Conservation (phyloP, 2,888 invertebrate species). For the Cecidostiba fungosa region DNA sequence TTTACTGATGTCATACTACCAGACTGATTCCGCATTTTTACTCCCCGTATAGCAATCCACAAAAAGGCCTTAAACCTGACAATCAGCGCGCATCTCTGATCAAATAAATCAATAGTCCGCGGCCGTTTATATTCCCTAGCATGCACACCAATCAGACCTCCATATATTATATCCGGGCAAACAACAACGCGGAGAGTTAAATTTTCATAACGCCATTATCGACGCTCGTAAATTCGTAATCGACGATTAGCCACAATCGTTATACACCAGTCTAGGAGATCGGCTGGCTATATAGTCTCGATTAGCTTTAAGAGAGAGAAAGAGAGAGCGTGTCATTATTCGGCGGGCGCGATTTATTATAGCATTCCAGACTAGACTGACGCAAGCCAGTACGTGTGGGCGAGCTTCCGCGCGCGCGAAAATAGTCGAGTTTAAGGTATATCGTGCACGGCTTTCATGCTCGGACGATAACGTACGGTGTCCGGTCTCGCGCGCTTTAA, state of each 20-base stretch:
- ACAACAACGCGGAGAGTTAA: constrained; percentile 47
- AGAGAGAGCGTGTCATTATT: constrained; percentile 50
- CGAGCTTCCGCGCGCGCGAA: constrained; percentile 38
- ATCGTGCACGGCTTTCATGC: constrained; percentile 27
- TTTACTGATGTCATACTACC: too few species aligned
- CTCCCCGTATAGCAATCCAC: constrained; percentile 1
- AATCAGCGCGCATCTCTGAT: constrained; percentile 38
- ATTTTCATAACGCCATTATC: constrained; percentile 59
- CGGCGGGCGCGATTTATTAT: constrained; percentile 49
- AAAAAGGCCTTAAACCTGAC: constrained; percentile 40
- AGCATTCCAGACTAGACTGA: constrained; percentile 43
- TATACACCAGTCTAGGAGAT: neutral
- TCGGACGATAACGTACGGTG: constrained; percentile 7
- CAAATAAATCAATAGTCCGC: constrained; percentile 34
- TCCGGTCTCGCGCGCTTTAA: constrained; percentile 7
- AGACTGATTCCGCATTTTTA: too few species aligned
- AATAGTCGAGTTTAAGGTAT: neutral
- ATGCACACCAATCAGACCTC: neutral
- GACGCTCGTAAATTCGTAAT: constrained; percentile 60
- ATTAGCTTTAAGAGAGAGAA: constrained; percentile 41
- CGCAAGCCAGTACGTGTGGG: constrained; percentile 31
- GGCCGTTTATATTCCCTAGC: constrained; percentile 29
- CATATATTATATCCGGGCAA: constrained; percentile 17
- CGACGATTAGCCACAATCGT: constrained; percentile 54
- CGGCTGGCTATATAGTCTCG: constrained; percentile 14